Evolutionary conservation across 1,140 invertebrate species (phyloP).

Genomic region (Aphidius gifuensis): DNA sequence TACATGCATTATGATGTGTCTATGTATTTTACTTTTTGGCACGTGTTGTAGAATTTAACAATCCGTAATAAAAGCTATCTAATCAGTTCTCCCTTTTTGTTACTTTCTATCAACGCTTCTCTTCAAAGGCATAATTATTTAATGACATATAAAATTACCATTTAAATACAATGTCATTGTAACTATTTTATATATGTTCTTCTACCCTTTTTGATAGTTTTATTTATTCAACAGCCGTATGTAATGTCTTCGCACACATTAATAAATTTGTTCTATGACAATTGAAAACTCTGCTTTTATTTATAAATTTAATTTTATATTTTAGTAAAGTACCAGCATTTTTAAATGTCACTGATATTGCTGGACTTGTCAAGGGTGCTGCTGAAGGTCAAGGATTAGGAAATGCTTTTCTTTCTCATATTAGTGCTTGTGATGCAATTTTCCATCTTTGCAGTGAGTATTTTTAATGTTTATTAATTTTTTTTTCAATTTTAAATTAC

Average conservation of each 20-base stretch:
- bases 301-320: conserved; percentile 30
- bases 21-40: conserved; percentile 31
- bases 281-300: conserved; percentile 3
- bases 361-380: conserved; percentile 96
- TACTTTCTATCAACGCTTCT: conserved; percentile 34
- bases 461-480: not conserved
- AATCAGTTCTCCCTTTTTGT: conserved; percentile 29
- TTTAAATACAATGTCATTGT: conserved; percentile 45
- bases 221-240: conserved; percentile 19
- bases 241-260: conserved; percentile 16
- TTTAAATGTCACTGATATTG: conserved; percentile 97
- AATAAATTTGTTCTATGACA: not conserved
- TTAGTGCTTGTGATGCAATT: conserved; percentile 97
- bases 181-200: conserved; percentile 14
- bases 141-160: conserved; percentile 47
- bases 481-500: not conserved
- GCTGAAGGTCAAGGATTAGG: conserved; percentile 97
- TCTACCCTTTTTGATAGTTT: conserved; percentile 25
- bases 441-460: conserved; percentile 95
- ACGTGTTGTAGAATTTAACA: conserved; percentile 43
- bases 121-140: conserved; percentile 51
- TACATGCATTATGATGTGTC: not conserved
- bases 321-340: conserved; percentile 95
- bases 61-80: conserved; percentile 44
- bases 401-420: conserved; percentile 98